A percentile compares a stretch with the other conserved stretches of the same genome.
Conservation (phyloP, 1,140 invertebrate species). For the Papilio helenus region DNA sequence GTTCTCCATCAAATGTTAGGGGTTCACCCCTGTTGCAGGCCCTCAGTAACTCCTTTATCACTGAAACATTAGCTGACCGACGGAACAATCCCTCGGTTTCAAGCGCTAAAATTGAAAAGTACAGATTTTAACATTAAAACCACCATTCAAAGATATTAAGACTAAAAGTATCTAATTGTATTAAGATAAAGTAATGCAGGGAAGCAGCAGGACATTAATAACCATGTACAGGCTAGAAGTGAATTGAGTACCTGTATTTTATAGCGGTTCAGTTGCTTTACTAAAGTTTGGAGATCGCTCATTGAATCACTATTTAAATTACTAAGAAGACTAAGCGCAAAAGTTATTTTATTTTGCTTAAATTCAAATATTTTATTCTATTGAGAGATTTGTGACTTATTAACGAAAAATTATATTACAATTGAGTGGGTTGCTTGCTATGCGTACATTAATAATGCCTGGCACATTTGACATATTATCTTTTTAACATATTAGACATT, state of each 20-base stretch:
- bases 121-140: background rate
- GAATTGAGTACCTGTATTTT: background rate
- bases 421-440: background rate
- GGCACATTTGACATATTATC: background rate
- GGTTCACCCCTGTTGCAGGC: constrained; percentile 93
- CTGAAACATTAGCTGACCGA: constrained; percentile 92
- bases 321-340: background rate
- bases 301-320: background rate
- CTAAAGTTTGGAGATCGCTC: background rate
- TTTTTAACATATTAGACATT: background rate
- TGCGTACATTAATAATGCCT: background rate
- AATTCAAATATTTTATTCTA: background rate
- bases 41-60: constrained; percentile 93
- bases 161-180: background rate
- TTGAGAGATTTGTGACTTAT: background rate
- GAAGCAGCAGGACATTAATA: background rate
- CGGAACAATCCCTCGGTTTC: constrained; percentile 98
- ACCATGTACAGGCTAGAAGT: background rate
- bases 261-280: background rate
- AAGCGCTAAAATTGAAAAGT: constrained; percentile 85
- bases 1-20: constrained; percentile 91
- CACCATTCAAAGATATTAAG: background rate
- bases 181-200: background rate
- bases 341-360: background rate
- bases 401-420: background rate